phyloP scores from a whole-genome alignment of 2,113 vertebrate species.

The Rallus limicola region DNA sequence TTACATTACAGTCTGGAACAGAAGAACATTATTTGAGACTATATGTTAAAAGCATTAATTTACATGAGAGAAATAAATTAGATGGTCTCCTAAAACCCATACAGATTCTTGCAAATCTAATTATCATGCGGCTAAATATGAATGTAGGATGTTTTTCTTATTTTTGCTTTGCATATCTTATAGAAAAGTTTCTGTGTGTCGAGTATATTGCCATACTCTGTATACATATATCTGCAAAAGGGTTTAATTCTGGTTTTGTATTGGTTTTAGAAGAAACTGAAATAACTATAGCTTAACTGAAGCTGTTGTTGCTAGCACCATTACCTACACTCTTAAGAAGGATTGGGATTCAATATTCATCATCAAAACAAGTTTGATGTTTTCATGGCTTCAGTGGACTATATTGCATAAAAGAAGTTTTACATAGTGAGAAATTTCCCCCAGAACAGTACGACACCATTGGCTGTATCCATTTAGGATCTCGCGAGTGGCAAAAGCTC shows the following conservation, averaged over 20 bases:
- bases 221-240: not conserved
- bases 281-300: not conserved
- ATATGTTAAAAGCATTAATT: not conserved
- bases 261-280: not conserved
- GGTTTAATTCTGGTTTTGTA: not conserved
- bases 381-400: not conserved
- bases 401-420: not conserved
- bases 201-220: not conserved
- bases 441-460: not conserved
- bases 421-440: not conserved
- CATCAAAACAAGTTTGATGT: not conserved
- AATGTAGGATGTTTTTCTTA: not conserved
- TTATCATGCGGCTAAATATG: not conserved
- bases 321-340: not conserved
- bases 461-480: not conserved
- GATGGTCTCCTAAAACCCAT: not conserved
- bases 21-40: not conserved
- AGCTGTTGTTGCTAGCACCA: not conserved
- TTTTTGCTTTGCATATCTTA: not conserved
- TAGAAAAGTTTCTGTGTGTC: not conserved
- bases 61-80: not conserved
- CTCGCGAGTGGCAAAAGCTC: not conserved
- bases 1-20: not conserved
- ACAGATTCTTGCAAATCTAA: not conserved
- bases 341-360: not conserved